phyloP scores from a whole-genome alignment of 1,140 invertebrate species.

The Arion vulgaris region DNA sequence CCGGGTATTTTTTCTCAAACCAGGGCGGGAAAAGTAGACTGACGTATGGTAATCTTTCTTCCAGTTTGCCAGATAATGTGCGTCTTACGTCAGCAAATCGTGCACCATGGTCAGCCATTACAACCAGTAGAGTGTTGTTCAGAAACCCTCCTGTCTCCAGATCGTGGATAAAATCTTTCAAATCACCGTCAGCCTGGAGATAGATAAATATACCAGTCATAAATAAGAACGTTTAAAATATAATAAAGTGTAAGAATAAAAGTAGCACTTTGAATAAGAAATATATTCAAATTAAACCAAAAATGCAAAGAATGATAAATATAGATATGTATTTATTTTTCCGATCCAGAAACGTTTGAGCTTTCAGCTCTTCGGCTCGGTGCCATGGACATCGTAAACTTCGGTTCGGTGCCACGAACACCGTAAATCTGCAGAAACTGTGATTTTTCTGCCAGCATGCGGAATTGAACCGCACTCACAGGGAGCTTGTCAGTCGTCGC shows the following conservation, averaged over 20 bases:
- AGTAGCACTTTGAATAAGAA: neutral
- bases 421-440: too few species aligned
- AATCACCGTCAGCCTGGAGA: conserved; percentile 77
- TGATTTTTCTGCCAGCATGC: too few species aligned
- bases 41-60: conserved; percentile 90
- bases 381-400: too few species aligned
- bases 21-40: conserved; percentile 83
- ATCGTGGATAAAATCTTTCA: conserved; percentile 80
- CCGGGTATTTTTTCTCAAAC: conserved; percentile 78
- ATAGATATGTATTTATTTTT: too few species aligned
- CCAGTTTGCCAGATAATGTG: conserved; percentile 88
- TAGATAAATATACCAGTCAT: conserved; percentile 73
- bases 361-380: too few species aligned
- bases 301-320: too few species aligned
- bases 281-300: too few species aligned
- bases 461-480: too few species aligned
- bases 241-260: neutral
- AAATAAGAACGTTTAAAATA: neutral
- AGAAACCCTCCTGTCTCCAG: conserved; percentile 77
- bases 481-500: too few species aligned
- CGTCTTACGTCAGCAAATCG: conserved; percentile 85
- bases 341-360: too few species aligned
- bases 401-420: too few species aligned
- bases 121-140: conserved; percentile 79
- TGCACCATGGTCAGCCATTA: conserved; percentile 94